Conservation (phyloP, 2,113 vertebrate genomes). For the Amazona vittata region DNA sequence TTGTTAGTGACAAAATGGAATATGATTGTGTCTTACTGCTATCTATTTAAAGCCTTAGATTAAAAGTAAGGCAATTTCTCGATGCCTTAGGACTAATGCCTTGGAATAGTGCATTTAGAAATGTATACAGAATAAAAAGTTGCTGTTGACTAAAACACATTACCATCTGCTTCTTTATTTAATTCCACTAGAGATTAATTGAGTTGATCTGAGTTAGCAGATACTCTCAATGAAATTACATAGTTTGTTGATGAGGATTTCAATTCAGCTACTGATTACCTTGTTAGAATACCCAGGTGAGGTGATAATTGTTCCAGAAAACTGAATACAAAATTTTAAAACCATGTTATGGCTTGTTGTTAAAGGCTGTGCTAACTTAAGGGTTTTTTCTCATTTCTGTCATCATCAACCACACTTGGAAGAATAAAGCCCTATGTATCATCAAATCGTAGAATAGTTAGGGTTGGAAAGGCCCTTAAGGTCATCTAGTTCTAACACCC, state of each 20-base stretch:
- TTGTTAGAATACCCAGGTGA: conserved; percentile 65
- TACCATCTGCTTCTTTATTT: conserved; percentile 41
- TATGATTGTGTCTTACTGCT: background rate
- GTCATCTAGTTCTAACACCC: too few species aligned
- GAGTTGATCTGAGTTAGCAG: conserved; percentile 62
- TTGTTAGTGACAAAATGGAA: conserved; percentile 32
- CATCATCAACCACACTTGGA: background rate
- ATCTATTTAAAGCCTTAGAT: conserved; percentile 6
- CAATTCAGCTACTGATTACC: conserved; percentile 62
- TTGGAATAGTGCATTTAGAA: conserved; percentile 27
- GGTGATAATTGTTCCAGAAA: conserved; percentile 45
- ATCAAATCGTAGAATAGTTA: too few species aligned
- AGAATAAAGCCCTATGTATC: background rate
- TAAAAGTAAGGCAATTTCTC: conserved; percentile 33
- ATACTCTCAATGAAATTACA: conserved; percentile 49
- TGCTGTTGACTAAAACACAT: conserved; percentile 16
- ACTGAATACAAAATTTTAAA: conserved; percentile 37
- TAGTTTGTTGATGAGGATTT: conserved; percentile 56
- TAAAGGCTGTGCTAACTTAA: conserved; percentile 4
- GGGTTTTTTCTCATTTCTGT: background rate
- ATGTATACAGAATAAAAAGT: conserved; percentile 19
- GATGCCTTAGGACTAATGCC: conserved; percentile 20
- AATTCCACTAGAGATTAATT: conserved; percentile 67
- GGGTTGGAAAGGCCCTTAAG: too few species aligned
- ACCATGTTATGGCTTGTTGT: background rate